Conservation (phyloP, 2,888 invertebrate species). For the Leptopilina syphax region DNA sequence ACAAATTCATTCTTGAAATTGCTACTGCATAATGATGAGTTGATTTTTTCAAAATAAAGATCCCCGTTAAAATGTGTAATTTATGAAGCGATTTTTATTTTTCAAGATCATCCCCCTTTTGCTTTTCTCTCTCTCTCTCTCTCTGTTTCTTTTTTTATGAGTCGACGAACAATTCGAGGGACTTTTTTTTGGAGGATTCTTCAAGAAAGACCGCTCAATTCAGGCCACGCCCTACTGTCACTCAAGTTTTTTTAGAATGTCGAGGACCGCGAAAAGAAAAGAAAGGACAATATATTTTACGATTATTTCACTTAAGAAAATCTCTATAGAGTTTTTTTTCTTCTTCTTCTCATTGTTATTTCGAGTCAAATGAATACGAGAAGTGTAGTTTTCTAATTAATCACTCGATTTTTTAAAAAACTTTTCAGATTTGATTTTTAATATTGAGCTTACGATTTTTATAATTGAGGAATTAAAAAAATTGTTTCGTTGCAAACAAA, state of each 20-base stretch:
- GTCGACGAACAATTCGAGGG: conserved; percentile 20
- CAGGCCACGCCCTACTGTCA: conserved; percentile 16
- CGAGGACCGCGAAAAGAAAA: conserved; percentile 7
- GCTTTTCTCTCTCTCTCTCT: too few relatives aligned
- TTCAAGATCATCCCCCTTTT: conserved; percentile 22
- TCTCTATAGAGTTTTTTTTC: too few relatives aligned
- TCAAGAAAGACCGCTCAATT: conserved; percentile 34
- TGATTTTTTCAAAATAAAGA: not conserved
- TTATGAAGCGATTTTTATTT: conserved; percentile 16
- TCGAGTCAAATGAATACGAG: too few relatives aligned
- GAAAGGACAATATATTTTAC: conserved; percentile 4
- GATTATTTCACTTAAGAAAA: not conserved
- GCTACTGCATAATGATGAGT: not conserved
- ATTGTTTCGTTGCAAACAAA: too few relatives aligned
- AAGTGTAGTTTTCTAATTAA: too few relatives aligned
- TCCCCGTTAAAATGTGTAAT: not conserved
- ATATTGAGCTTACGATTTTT: too few relatives aligned
- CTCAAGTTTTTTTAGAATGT: conserved; percentile 15
- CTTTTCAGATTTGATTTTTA: too few relatives aligned
- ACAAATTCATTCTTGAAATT: not conserved
- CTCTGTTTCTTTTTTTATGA: conserved; percentile 3
- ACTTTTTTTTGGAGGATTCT: conserved; percentile 19
- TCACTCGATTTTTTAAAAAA: too few relatives aligned
- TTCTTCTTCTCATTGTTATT: too few relatives aligned
- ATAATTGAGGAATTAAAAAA: too few relatives aligned